Percentiles rank a stretch among this genome's conserved stretches.
phyloP scores from a whole-genome alignment of 2,113 vertebrate species.

The Ceratotherium simum region DNA sequence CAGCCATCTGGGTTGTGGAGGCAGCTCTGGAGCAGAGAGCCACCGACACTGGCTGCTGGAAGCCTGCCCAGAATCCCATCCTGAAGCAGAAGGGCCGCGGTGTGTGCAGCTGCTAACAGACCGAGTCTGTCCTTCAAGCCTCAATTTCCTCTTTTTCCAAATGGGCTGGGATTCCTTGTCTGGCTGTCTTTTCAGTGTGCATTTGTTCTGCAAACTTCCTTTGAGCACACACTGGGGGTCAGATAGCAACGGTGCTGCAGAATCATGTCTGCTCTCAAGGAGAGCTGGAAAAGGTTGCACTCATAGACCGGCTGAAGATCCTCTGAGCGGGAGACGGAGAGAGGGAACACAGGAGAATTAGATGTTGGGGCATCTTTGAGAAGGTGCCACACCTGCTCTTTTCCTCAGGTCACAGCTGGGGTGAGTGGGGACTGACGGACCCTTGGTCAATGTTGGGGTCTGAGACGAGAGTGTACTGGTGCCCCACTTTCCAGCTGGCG shows the following conservation, averaged over 20 bases:
- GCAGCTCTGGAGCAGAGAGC: not conserved
- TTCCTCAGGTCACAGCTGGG: not conserved
- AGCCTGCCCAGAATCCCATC: not conserved
- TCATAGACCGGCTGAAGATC: not conserved
- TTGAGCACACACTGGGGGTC: not conserved
- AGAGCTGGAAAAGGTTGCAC: fast-evolving
- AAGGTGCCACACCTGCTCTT: not conserved
- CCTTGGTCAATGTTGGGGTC: fast-evolving
- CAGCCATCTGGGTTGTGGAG: no score
- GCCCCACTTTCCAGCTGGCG: not conserved
- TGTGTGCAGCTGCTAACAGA: fast-evolving
- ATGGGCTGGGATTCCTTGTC: not conserved
- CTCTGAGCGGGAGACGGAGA: fast-evolving
- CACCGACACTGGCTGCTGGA: no score
- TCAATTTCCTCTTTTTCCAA: not conserved
- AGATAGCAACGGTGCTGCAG: fast-evolving
- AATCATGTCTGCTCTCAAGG: not conserved
- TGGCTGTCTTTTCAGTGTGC: not conserved
- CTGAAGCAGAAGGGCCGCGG: not conserved
- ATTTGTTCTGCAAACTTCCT: not conserved
- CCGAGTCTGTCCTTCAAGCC: not conserved
- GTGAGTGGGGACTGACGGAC: not conserved
- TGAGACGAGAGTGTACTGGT: not conserved
- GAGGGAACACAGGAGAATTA: not conserved
- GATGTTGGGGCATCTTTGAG: not conserved